A percentile compares a stretch with the other conserved stretches of the same genome.
Conservation (phyloP, 2,113 vertebrate genomes). For the Pomatorhinus ruficollis region DNA sequence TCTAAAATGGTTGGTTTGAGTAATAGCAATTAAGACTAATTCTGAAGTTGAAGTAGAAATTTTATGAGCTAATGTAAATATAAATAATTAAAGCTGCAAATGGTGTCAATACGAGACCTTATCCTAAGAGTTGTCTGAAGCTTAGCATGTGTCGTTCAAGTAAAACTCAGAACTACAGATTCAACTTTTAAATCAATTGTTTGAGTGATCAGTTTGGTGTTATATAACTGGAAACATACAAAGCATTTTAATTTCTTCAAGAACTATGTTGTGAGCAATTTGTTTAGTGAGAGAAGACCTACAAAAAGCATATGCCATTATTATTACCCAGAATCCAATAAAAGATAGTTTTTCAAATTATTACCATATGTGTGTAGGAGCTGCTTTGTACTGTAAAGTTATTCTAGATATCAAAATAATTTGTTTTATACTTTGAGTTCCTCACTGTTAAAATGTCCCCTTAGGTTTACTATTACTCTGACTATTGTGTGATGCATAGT, state of each 20-base stretch:
- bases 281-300: slow-evolving; percentile 61
- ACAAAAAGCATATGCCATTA: slow-evolving; percentile 56
- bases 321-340: slow-evolving; percentile 68
- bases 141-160: background rate
- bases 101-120: background rate
- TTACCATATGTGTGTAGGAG: slow-evolving; percentile 58
- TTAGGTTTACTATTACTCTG: slow-evolving; percentile 46
- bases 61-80: background rate
- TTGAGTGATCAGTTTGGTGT: slow-evolving; percentile 12
- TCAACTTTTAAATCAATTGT: background rate
- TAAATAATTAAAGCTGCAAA: background rate
- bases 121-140: background rate
- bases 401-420: slow-evolving; percentile 66
- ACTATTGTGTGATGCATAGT: slow-evolving; percentile 44
- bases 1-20: background rate
- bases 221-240: slow-evolving; percentile 45
- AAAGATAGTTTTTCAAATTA: slow-evolving; percentile 64
- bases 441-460: slow-evolving; percentile 24
- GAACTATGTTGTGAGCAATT: slow-evolving; percentile 60
- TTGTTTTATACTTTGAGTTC: slow-evolving; percentile 67
- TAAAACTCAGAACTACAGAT: background rate
- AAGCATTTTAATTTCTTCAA: slow-evolving; percentile 65
- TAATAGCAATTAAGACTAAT: background rate
- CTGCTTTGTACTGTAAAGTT: slow-evolving; percentile 53
- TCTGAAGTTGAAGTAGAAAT: background rate